Percentiles rank a stretch among this genome's conserved stretches.
phyloP scores from a whole-genome alignment of 1,140 invertebrate genomes.

The Apocrypta bakeri region DNA sequence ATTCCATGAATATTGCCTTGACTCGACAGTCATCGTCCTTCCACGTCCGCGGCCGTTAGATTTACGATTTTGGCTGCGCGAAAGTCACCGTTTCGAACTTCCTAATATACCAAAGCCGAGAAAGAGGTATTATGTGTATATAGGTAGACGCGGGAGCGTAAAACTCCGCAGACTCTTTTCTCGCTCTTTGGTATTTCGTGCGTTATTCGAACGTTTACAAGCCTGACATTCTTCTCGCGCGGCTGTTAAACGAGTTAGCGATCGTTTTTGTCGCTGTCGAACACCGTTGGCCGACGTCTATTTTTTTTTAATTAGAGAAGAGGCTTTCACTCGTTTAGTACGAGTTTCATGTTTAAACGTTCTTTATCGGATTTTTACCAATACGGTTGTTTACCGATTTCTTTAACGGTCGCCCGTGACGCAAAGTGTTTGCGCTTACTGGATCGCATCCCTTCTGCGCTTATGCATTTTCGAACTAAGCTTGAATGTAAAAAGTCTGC shows the following conservation, averaged over 20 bases:
- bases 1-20: constrained; percentile 40
- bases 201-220: background rate
- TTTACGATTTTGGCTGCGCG: constrained; percentile 39
- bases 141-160: background rate
- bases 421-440: too few species aligned
- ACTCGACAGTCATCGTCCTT: constrained; percentile 35
- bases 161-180: constrained; percentile 1
- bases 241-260: background rate
- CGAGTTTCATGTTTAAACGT: background rate
- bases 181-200: background rate
- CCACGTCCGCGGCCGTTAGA: constrained; percentile 29
- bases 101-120: constrained; percentile 22
- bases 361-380: background rate
- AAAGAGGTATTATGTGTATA: background rate
- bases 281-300: background rate
- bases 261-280: background rate
- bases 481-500: background rate
- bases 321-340: background rate
- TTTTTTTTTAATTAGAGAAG: background rate
- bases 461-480: background rate
- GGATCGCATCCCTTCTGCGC: background rate
- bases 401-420: background rate
- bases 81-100: constrained; percentile 37
- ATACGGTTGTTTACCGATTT: background rate
- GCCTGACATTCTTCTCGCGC: background rate